Base-by-base conservation (phyloP, 92 coral and sea anemone genomes). In the Ricordea florida region DNA sequence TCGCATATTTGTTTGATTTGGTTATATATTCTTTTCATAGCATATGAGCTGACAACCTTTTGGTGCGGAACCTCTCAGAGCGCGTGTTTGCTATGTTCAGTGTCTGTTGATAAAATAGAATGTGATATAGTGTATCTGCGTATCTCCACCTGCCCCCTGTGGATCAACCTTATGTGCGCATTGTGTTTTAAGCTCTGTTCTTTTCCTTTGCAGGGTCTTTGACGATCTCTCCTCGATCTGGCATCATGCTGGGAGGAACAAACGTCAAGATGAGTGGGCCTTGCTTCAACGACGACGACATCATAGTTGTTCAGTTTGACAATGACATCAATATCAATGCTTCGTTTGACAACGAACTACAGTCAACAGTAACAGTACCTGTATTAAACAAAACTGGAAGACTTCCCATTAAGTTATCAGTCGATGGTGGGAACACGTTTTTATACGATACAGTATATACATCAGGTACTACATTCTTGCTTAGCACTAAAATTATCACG, bases 161-260 rank as follows among this genome's bases (percentile, higher is more conserved):
- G n/a, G n/a, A n/a, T n/a, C n/a, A n/a, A n/a, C n/a, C n/a, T n/a
- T n/a, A n/a, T n/a, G n/a, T n/a, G n/a, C n/a, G n/a, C n/a, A n/a
- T n/a, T n/a, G n/a, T n/a, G n/a, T n/a, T n/a, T 42, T 42, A 13
- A 2, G 5, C 4, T 4, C 5, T 48, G 18, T 48, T 17, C 5
- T 3, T 9, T 53, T 22, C 7, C 5, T 11, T 11, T n/a, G 25
- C 47, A 92, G 94, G 98, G 3, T 77, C 85, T 47, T 57, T 92
- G 32, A 89, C 90, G 5, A 47, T 86, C 9, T 72, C 64, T 10
- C 93, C 98, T 5, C 57, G 76, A 16, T 17, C 72, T 49, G 98
- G 88, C 4, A 29, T 82, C 0, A 92, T 93, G 88, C 67, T 93
- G 6, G 98, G 98, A 11, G 98, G 98, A 6, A 68, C 77, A 0